These are phyloP conservation scores for Quadroppia sp. DNA, from an alignment of 2,888 invertebrate species.

Conservation along the genomic window DNA sequence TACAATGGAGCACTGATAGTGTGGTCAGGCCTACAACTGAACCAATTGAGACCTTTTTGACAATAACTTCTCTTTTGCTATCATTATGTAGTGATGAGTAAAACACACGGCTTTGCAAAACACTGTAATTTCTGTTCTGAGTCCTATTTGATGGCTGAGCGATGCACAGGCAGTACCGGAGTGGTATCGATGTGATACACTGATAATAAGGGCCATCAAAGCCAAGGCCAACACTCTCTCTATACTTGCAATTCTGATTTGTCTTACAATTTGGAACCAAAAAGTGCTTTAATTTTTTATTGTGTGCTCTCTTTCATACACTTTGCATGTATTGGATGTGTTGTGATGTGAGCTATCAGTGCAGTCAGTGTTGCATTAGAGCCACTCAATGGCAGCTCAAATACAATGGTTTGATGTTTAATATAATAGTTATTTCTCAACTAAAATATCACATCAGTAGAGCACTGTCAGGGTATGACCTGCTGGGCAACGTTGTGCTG, in stretches of 20 bases:
- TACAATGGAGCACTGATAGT: background rate
- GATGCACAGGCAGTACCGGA: conserved; percentile 19
- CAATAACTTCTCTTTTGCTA: conserved; percentile 30
- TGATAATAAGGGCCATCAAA: conserved; percentile 21
- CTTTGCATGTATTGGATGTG: conserved; percentile 17
- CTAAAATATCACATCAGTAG: conserved; percentile 1
- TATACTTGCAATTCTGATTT: conserved; percentile 26
- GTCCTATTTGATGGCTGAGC: conserved; percentile 34
- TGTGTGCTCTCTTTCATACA: conserved; percentile 12
- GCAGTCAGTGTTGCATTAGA: background rate
- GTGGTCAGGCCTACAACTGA: background rate
- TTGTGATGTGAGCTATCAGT: background rate
- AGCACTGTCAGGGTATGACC: background rate
- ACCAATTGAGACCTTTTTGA: conserved; percentile 35
- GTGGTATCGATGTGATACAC: conserved; percentile 18
- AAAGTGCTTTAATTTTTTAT: conserved; percentile 15
- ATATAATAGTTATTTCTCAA: background rate
- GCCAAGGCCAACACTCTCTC: conserved; percentile 26
- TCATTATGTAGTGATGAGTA: conserved; percentile 25
- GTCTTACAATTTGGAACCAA: background rate
- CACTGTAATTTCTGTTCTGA: conserved; percentile 33
- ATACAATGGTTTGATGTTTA: conserved; percentile 3
- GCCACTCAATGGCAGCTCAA: conserved; percentile 4
- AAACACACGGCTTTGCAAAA: conserved; percentile 19
- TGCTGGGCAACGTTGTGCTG: conserved; percentile 5